Evolutionary conservation across 2,888 invertebrate genomes (phyloP), one percentile per base, ranked within the genome.

Genomic region (Euzetes globulus): DNA sequence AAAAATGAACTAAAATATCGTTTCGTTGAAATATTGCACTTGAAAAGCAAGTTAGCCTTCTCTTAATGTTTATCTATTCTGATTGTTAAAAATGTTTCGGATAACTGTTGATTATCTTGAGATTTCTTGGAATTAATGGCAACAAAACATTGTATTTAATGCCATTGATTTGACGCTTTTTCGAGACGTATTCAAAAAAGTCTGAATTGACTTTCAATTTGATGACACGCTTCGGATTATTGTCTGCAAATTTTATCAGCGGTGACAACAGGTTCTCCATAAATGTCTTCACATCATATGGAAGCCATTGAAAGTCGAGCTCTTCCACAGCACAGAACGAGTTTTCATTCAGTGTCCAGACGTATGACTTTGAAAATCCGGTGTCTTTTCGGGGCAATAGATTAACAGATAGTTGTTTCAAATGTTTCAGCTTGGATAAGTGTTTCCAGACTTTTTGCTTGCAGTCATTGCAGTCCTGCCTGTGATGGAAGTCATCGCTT

Each of bases 241-340:
- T 37, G 13, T 2, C 22, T 2, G 68, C 68, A 68, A 68, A 37
- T 22, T 1, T 11, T 0, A 68, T 68, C n/a, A 68, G 19, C 9
- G 68, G 68, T 13, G 37, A 6, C 68, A 68, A 68, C 17, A 68
- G 68, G 22, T 68, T 68, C 1, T 68, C 68, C 13, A 13, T 13
- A 41, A 68, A 68, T 22, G 68, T 13, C 37, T 41, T 37, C 13
- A 2, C n/a, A 22, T 68, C 68, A 22, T 68, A 68, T 0, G 68
- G 68, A 68, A 68, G 68, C 68, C 68, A 68, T 41, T 41, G 37
- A 13, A 68, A 68, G 68, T 68, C 68, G 19, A 68, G 41, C 22
- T 68, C 68, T 37, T 68, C 41, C 1, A 68, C 45, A 17, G n/a
- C 41, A n/a, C 17, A 6, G 19, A 41, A 68, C 19, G 68, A 68